Base-by-base conservation (phyloP, 2,888 invertebrate species). In the Tiphia femorata region DNA sequence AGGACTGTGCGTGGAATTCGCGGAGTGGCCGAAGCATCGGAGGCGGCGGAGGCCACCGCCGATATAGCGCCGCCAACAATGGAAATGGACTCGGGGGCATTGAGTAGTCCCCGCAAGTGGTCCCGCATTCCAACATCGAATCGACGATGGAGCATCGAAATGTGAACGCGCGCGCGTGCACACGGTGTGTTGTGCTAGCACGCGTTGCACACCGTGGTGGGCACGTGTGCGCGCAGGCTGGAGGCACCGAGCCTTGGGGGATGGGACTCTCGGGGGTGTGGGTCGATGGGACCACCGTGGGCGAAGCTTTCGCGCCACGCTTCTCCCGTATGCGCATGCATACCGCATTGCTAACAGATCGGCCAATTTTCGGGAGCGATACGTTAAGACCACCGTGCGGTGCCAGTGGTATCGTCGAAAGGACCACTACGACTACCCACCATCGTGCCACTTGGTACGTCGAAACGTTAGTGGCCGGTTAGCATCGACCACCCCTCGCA, bases 331-430 rank as follows among this genome's bases (percentile, higher is more conserved):
- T 58, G 58, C n/a, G n/a, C 62, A 53, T 59, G 64, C 67, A 73
- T 76, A 67, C 72, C 72, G 53, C 60, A 65, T 61, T 66, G 62
- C 69, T 58, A 72, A 72, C 64, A 62, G 75, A 69, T 64, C 66
- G 64, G 63, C 64, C 67, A 72, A 75, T 75, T 75, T 75, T 62
- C 63, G 49, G 57, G 57, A 51, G 43, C 52, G 63, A 70, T 67
- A 72, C 62, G 71, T 72, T 70, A 73, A 73, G 73, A 72, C 70
- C 71, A n/a, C n/a, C n/a, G n/a, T n/a, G n/a, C n/a, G n/a, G n/a
- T n/a, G n/a, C n/a, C n/a, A n/a, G n/a, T n/a, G n/a, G n/a, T n/a
- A n/a, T n/a, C n/a, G n/a, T n/a, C n/a, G n/a, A n/a, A n/a, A n/a
- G n/a, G n/a, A n/a, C n/a, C n/a, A n/a, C n/a, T n/a, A n/a, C n/a